Evolutionary conservation across 2,797 vertebrate species (phyloP).

Genomic region (Scyliorhinus canicula): DNA sequence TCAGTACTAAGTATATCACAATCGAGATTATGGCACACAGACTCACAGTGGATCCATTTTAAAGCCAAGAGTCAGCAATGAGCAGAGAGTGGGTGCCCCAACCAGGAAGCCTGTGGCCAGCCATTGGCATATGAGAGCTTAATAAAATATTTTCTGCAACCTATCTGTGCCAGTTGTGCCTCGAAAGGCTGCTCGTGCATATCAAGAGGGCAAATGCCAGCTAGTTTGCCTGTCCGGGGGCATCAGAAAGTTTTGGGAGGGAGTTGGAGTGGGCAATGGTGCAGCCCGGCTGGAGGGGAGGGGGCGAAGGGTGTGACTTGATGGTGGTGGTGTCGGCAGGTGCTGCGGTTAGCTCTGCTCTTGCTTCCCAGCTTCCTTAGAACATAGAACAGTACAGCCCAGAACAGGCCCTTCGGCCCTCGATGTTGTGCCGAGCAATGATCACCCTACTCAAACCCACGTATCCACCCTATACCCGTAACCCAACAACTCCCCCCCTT

Average conservation of each 20-base stretch:
- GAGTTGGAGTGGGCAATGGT: not conserved
- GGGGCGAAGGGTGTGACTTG: too few species aligned
- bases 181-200: not conserved
- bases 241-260: not conserved
- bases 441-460: too few species aligned
- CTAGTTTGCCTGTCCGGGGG: not conserved
- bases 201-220: not conserved
- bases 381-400: too few species aligned
- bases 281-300: too few species aligned
- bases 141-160: not conserved
- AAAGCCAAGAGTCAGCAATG: not conserved
- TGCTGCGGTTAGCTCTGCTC: not conserved
- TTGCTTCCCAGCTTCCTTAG: not conserved
- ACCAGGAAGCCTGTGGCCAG: not conserved
- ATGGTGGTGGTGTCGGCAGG: too few species aligned
- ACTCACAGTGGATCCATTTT: not conserved
- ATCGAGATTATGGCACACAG: not conserved
- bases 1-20: not conserved
- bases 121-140: too few species aligned
- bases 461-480: too few species aligned
- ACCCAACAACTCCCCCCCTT: too few species aligned
- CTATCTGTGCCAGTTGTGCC: not conserved
- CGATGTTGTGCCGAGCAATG: too few species aligned
- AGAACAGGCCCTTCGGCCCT: too few species aligned
- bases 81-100: not conserved